These are phyloP conservation scores for Malurus splendens DNA, from an alignment of 2,797 vertebrate genomes.

Conservation along the genomic window DNA sequence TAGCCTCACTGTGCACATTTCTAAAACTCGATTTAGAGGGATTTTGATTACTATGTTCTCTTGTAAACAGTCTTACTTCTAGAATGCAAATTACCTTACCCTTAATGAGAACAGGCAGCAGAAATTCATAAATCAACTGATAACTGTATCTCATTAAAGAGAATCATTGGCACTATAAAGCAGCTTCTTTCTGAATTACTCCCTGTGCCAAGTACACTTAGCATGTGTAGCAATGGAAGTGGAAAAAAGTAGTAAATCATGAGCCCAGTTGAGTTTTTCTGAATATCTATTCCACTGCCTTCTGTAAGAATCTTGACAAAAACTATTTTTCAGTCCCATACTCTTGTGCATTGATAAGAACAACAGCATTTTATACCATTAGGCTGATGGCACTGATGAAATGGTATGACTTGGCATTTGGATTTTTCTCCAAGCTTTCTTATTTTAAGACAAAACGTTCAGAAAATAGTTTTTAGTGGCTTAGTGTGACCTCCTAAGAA, in stretches of 20 bases:
- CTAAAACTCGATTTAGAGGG: conserved; percentile 6
- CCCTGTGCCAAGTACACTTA: neutral
- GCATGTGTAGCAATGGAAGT: neutral
- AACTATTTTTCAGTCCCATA: neutral
- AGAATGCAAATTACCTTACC: conserved; percentile 3
- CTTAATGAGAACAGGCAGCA: conserved; percentile 27
- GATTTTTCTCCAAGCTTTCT: neutral
- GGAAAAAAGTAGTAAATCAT: neutral
- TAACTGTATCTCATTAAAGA: conserved; percentile 39
- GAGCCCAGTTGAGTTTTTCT: neutral
- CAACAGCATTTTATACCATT: neutral
- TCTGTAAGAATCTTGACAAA: neutral
- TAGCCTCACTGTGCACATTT: neutral
- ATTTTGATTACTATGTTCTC: conserved; percentile 24
- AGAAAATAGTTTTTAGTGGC: neutral
- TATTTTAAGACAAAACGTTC: neutral
- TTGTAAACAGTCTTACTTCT: conserved; percentile 15
- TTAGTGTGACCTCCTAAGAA: neutral
- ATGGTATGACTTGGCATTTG: neutral
- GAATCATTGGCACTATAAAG: neutral
- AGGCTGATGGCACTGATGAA: neutral
- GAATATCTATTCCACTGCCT: neutral
- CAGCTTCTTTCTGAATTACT: neutral
- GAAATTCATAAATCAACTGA: conserved; percentile 33
- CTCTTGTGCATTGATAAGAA: neutral